Conservation (phyloP, 2,888 invertebrate species). For the Erpobdella octoculata region DNA sequence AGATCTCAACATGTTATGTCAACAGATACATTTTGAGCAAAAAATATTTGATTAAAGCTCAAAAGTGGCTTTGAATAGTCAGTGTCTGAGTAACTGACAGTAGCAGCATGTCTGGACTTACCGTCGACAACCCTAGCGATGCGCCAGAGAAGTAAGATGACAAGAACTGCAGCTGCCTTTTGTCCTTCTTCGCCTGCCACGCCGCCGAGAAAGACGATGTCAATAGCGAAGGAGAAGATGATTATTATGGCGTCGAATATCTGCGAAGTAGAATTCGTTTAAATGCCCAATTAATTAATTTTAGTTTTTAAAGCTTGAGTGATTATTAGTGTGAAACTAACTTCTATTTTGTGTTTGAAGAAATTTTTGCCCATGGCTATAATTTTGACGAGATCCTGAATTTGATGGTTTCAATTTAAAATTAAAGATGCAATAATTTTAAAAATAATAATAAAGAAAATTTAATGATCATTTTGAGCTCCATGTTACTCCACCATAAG, state of each 20-base stretch:
- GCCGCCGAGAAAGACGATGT: constrained; percentile 37
- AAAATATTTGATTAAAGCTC: too few species aligned
- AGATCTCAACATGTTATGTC: too few species aligned
- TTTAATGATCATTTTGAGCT: too few species aligned
- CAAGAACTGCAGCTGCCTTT: constrained; percentile 38
- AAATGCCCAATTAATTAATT: too few species aligned
- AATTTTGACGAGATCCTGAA: constrained; percentile 38
- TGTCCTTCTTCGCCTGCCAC: constrained; percentile 38
- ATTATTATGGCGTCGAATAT: constrained; percentile 39
- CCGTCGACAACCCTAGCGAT: constrained; percentile 38
- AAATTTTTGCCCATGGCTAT: constrained; percentile 38
- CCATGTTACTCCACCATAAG: too few species aligned
- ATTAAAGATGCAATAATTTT: too few species aligned
- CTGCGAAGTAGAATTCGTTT: constrained; percentile 25
- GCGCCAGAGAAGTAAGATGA: constrained; percentile 38
- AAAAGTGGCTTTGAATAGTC: not conserved
- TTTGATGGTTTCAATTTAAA: too few species aligned
- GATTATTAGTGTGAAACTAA: constrained; percentile 13
- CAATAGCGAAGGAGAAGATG: constrained; percentile 36
- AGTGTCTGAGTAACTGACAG: not conserved
- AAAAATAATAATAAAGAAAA: not conserved
- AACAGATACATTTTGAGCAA: too few species aligned
- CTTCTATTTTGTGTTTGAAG: constrained; percentile 39
- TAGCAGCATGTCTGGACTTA: too few species aligned
- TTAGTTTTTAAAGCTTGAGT: not conserved